A percentile compares a stretch with the other conserved stretches of the same genome.
Evolutionary conservation across 2,888 invertebrate species (phyloP).

Genomic region (Physocephala rufipes): DNA sequence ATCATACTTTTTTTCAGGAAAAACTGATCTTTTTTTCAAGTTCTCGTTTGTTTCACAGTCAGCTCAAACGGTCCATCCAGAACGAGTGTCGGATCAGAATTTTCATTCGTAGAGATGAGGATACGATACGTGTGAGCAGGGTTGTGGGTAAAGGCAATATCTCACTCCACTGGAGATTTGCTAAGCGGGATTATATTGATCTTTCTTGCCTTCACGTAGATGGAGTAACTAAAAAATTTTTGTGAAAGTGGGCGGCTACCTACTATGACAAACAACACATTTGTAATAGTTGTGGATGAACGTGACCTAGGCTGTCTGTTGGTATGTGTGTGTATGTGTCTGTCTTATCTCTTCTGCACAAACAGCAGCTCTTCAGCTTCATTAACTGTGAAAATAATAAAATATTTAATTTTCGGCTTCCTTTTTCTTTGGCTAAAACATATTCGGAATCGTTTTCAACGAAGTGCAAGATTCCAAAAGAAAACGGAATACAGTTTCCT

Average conservation of each 20-base stretch:
- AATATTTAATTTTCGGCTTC: conserved; percentile 21
- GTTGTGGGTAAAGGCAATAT: neutral
- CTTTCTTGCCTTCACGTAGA: neutral
- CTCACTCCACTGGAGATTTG: conserved; percentile 13
- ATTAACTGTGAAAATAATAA: conserved; percentile 43
- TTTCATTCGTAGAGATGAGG: too few species aligned
- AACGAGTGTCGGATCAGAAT: too few species aligned
- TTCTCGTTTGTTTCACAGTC: conserved; percentile 28
- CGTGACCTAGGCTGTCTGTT: neutral
- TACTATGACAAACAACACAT: conserved; percentile 11
- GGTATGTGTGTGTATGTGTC: neutral
- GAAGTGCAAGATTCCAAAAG: too few species aligned
- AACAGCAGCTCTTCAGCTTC: conserved; percentile 41
- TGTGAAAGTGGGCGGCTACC: conserved; percentile 30
- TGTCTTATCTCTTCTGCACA: conserved; percentile 27
- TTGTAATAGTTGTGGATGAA: neutral
- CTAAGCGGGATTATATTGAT: conserved; percentile 34
- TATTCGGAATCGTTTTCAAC: neutral
- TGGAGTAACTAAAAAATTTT: conserved; percentile 14
- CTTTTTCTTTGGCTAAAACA: too few species aligned
- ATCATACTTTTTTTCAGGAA: conserved; percentile 11
- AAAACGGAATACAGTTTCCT: too few species aligned
- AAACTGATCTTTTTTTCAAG: conserved; percentile 20
- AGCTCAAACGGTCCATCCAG: neutral
- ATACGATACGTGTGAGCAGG: too few species aligned